These are phyloP conservation scores for Chaenogobius annularis DNA, from an alignment of 2,113 vertebrate species.

Conservation along the genomic window DNA sequence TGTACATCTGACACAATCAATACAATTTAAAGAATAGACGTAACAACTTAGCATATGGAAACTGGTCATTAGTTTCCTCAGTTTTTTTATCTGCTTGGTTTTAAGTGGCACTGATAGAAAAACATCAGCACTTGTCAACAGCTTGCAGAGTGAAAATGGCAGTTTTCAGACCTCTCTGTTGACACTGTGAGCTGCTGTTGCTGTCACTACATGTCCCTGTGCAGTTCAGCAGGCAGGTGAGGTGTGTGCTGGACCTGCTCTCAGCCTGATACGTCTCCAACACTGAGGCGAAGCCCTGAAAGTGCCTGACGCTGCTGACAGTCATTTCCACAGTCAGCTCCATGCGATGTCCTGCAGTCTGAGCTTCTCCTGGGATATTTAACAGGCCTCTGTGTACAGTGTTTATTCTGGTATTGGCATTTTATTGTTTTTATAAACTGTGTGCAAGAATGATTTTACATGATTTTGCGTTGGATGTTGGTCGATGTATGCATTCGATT, in stretches of 20 bases:
- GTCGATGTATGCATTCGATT: too few species aligned
- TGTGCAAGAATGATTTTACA: background rate
- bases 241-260: conserved; percentile 44
- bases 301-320: conserved; percentile 45
- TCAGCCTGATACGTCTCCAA: conserved; percentile 40
- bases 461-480: too few species aligned
- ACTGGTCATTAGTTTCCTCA: background rate
- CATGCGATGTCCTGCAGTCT: conserved; percentile 42
- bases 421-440: background rate
- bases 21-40: background rate
- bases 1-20: background rate
- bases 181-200: conserved; percentile 24
- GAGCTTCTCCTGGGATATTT: background rate
- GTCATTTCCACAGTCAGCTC: conserved; percentile 44
- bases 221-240: conserved; percentile 14
- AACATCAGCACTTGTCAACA: background rate
- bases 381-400: background rate
- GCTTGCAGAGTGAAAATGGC: conserved; percentile 7
- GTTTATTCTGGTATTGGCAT: background rate
- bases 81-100: background rate
- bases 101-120: background rate
- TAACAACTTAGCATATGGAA: too few species aligned
- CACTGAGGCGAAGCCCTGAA: conserved; percentile 45
- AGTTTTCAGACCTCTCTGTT: conserved; percentile 29
- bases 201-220: conserved; percentile 19